A percentile compares a stretch with the other conserved stretches of the same genome.
Evolutionary conservation across 2,888 invertebrate species (phyloP).

Genomic region (Stenichneumon culpator): DNA sequence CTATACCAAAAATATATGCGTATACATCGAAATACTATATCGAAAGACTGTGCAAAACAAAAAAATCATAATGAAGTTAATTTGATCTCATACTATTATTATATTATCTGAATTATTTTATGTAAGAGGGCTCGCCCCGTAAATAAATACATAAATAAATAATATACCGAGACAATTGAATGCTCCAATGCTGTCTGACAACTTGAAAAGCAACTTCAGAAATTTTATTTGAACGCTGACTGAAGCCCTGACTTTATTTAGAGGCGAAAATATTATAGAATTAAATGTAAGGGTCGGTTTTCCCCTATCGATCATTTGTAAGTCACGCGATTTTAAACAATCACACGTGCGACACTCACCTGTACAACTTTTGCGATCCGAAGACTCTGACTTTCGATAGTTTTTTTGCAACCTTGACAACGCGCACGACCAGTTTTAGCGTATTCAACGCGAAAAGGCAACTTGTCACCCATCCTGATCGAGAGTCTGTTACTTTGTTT

Average conservation of each 20-base stretch:
- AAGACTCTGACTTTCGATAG: slow-evolving; percentile 91
- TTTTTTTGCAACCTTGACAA: slow-evolving; percentile 89
- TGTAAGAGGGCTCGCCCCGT: too few relatives aligned
- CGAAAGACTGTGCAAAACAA: too few relatives aligned
- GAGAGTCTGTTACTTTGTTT: not conserved
- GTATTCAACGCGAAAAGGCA: slow-evolving; percentile 95
- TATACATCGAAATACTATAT: too few relatives aligned
- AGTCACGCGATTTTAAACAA: slow-evolving; percentile 2
- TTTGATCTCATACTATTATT: too few relatives aligned
- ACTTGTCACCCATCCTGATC: slow-evolving; percentile 84
- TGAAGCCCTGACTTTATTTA: not conserved
- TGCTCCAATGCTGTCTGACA: too few relatives aligned
- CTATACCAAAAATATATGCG: too few relatives aligned
- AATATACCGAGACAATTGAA: too few relatives aligned
- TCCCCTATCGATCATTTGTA: not conserved
- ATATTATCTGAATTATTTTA: too few relatives aligned
- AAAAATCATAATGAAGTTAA: too few relatives aligned
- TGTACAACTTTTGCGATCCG: slow-evolving; percentile 96
- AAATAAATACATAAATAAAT: too few relatives aligned
- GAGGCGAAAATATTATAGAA: not conserved
- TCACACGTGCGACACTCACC: slow-evolving; percentile 86
- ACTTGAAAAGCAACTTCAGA: too few relatives aligned
- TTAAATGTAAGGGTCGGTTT: not conserved
- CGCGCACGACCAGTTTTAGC: slow-evolving; percentile 93
- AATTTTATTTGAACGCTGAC: not conserved